These are phyloP conservation scores for Disparrhopalites patrizii DNA, from an alignment of 2,888 invertebrate species.

Conservation along the genomic window DNA sequence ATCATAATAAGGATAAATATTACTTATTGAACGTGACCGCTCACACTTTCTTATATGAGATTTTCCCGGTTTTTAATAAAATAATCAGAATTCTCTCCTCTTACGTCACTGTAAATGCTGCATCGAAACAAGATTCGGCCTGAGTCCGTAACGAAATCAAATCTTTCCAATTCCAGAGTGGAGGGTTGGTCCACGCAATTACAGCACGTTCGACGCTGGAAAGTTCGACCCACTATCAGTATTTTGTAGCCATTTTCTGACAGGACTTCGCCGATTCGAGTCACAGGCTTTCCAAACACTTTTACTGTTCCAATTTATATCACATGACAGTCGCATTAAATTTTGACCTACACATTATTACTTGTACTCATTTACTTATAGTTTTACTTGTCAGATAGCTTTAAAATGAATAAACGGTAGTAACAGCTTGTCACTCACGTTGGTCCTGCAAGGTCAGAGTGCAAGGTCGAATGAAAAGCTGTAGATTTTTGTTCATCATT, in stretches of 20 bases:
- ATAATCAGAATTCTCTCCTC: neutral
- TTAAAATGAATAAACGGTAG: neutral
- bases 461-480: slow-evolving; percentile 14
- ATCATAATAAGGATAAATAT: slow-evolving; percentile 1
- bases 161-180: slow-evolving; percentile 10
- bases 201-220: slow-evolving; percentile 4
- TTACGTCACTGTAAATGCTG: slow-evolving; percentile 1
- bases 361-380: no score
- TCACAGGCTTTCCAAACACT: slow-evolving; percentile 12
- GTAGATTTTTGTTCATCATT: neutral
- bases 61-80: no score
- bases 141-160: neutral
- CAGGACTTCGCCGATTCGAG: slow-evolving; percentile 12
- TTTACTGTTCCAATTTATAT: neutral
- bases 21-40: neutral
- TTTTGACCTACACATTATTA: no score
- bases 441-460: neutral
- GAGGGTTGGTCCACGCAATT: slow-evolving; percentile 13
- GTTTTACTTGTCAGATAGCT: neutral
- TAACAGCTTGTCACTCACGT: neutral
- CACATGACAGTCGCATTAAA: no score
- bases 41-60: no score
- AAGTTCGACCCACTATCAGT: slow-evolving; percentile 10
- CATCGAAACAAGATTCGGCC: slow-evolving; percentile 17
- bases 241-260: slow-evolving; percentile 5